Evolutionary conservation across 2,113 vertebrate genomes (phyloP).

Genomic region (Scolopax mira): DNA sequence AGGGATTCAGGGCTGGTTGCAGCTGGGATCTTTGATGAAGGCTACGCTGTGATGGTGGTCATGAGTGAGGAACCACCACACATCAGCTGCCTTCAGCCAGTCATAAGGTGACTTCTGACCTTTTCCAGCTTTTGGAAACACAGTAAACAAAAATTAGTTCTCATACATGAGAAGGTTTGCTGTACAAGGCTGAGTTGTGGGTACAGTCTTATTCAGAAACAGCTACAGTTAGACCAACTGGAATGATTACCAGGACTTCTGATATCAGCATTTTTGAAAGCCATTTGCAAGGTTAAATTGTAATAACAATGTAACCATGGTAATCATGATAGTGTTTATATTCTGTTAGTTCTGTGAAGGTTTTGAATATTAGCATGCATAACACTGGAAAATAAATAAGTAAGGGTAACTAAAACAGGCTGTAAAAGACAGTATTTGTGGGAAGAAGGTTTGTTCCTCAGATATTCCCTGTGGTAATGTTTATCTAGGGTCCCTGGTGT

Average conservation of each 20-base stretch:
- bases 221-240: neutral
- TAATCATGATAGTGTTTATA: neutral
- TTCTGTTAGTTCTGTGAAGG: neutral
- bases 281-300: neutral
- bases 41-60: neutral
- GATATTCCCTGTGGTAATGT: neutral
- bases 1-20: fast-evolving
- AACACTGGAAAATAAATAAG: neutral
- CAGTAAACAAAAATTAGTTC: neutral
- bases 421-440: neutral
- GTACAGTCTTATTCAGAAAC: neutral
- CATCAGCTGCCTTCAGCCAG: neutral
- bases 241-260: neutral
- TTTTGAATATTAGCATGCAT: neutral
- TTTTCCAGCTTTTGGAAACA: neutral
- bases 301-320: neutral
- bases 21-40: neutral
- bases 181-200: neutral
- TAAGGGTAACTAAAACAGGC: neutral
- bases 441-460: neutral
- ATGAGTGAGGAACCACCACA: neutral
- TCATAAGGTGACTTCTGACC: neutral
- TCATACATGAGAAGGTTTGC: neutral
- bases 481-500: neutral
- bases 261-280: neutral